Base-by-base conservation (phyloP, 2,888 invertebrate species). In the Drosophila neotestacea region DNA sequence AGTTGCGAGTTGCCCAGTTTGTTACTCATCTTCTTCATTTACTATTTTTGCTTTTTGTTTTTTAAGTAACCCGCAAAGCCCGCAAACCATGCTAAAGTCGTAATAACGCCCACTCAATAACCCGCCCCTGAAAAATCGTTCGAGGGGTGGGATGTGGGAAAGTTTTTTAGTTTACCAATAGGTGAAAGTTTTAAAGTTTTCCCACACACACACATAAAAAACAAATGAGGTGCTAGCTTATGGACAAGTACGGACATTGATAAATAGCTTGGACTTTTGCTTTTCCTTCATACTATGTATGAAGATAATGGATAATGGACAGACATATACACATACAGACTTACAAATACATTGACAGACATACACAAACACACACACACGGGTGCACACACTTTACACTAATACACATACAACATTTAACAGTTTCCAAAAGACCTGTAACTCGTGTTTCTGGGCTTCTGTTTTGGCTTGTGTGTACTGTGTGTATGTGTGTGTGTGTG, bases 341-440 rank as follows among this genome's bases (percentile, higher is more conserved):
- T 70, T 42, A 66, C 51, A 59, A 27, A 56, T n/a, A 16, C 36
- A 41, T 28, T 46, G 28, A n/a, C 80, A 77, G 71, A 81, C 30
- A 27, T 13, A 22, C 11, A 16, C 13, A 42, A 1, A 84, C 86
- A 82, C 63, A 89, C 78, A 78, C 73, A 84, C 80, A 79, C 73
- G 78, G 16, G 64, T 75, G 78, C 79, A 81, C 82, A 81, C 77
- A 79, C 9, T 50, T 34, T 16, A 44, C 87, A 84, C 80, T 79
- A 79, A 87, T 73, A 85, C 85, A 87, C 87, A 79, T 72, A 88
- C 83, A 82, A 88, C 87, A 89, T 83, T 79, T 65, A 84, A 75
- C 63, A 70, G 64, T 68, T 70, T 80, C 64, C 69, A 65, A 70
- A 73, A 65, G 67, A 71, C 55, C 44, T 61, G 64, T 61, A 44